Evolutionary conservation across 2,797 vertebrate species (phyloP), one percentile per base, ranked within the genome.

Genomic region (Pipistrellus kuhlii): DNA sequence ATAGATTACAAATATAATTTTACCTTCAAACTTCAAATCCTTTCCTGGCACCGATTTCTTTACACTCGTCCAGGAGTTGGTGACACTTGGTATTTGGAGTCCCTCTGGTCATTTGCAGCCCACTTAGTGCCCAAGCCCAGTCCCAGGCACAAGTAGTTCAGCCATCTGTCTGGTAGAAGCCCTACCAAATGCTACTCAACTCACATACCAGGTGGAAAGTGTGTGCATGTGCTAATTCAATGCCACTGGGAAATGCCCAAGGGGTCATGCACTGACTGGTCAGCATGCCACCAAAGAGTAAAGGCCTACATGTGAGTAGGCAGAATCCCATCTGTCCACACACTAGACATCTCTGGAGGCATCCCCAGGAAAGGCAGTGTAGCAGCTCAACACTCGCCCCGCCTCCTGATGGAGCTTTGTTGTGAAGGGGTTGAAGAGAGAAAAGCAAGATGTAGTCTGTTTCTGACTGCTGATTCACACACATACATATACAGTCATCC

Each of bases 131-230:
- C 53, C 7, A 14, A 2, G 25, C 30, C 62, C 21, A 12, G n/a
- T 8, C 38, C 41, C 0, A 1, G 4, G 53, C 27, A 55, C 9
- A 0, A 72, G 9, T 5, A 13, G 8, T 57, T 62, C 9, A 6
- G 3, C 44, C 8, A 20, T 41, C 38, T 66, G 38, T 38, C 30
- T 18, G 2, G 10, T 0, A 3, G 38, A 20, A 13, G 25, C 64
- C 46, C 44, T 30, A 30, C n/a, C n/a, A 8, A 5, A 8, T 51
- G 53, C 75, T 59, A 3, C 48, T 35, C 21, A n/a, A n/a, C 3
- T 12, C 21, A 27, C 6, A 0, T 13, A 32, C 1, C 8, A 5
- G 20, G 6, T 4, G 41, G 64, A 25, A 93, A 35, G 48, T 55
- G 14, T 66, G 27, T 30, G 18, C 20, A 3, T 41, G 41, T 20